Evolutionary conservation across 1,140 invertebrate genomes (phyloP), one percentile per base, ranked within the genome.

Genomic region (Formica selysi): DNA sequence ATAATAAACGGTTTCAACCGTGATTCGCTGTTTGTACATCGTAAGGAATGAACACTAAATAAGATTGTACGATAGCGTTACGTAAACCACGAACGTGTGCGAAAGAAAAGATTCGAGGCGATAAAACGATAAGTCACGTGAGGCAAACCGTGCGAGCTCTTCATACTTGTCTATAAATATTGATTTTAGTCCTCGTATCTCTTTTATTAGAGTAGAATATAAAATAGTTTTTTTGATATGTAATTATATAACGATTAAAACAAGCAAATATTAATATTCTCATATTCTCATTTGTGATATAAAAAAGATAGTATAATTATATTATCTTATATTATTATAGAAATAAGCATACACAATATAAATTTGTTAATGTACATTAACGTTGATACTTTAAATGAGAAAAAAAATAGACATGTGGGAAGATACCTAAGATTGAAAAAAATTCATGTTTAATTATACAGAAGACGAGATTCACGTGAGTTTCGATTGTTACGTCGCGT

Each of bases 31-130:
- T 73, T 83, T 38, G 19, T 61, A 59, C 13, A 29, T 44, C 26
- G 38, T 29, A 81, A 73, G 54, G 6, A 67, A 74, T 83, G 36
- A 83, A 73, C 54, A 44, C 5, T 44, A 54, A 64, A 26, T 32
- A 19, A 16, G 29, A 19, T 19, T 32, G 13, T 51, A 41, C 36
- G 22, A 70, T 29, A 71, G 19, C 59, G 38, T 76, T 48, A 57
- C 26, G 51, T 41, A 41, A 73, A 61, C n/a, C 29, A 11, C 38
- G 38, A 62, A 59, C 5, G 32, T 32, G 32, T 32, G 32, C 1
- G 10, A 44, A 44, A 44, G 41, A 38, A 61, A 73, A 73, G 54
- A 26, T 26, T 32, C 67, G 38, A 26, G 26, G 22, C 5, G 38
- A 73, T 73, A 73, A 29, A 70, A 29, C n/a, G 29, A 59, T 68